These are phyloP conservation scores for Dipus sagitta DNA, from an alignment of 2,797 vertebrate species.

Conservation along the genomic window DNA sequence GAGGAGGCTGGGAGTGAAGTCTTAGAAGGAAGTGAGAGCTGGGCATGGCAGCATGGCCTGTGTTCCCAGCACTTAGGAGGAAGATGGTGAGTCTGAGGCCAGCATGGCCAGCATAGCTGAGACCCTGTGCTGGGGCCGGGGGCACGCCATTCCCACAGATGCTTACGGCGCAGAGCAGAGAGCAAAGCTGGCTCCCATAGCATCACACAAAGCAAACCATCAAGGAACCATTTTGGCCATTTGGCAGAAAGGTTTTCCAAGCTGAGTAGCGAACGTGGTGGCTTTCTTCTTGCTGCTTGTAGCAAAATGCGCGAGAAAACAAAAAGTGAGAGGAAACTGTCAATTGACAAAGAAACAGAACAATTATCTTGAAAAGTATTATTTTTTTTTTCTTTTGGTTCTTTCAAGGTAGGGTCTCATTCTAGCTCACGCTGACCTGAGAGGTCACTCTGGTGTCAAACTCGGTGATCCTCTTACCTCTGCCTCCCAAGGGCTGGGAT, in stretches of 20 bases:
- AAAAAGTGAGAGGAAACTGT: background rate
- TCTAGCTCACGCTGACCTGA: too few relatives aligned
- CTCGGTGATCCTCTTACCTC: too few relatives aligned
- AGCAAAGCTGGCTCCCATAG: background rate
- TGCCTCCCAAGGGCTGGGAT: too few relatives aligned
- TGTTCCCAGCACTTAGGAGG: background rate
- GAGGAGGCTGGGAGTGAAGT: background rate
- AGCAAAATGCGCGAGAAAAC: background rate
- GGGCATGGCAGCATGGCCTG: background rate
- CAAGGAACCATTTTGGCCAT: background rate
- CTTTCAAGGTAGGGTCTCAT: too few relatives aligned
- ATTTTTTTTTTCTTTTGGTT: background rate
- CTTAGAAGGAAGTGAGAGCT: background rate
- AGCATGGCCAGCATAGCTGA: background rate
- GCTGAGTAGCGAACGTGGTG: background rate
- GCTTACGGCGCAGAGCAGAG: background rate
- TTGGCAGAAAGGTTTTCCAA: background rate
- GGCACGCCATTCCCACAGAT: too few relatives aligned
- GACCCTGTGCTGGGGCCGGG: too few relatives aligned
- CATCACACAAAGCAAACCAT: background rate
- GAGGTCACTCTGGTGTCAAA: too few relatives aligned
- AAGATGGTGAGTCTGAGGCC: background rate
- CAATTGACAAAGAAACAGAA: background rate
- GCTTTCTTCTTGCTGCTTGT: background rate
- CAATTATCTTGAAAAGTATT: slow-evolving; percentile 39